phyloP scores from a whole-genome alignment of 2,113 vertebrate genomes.

The Stigmatopora argus region DNA sequence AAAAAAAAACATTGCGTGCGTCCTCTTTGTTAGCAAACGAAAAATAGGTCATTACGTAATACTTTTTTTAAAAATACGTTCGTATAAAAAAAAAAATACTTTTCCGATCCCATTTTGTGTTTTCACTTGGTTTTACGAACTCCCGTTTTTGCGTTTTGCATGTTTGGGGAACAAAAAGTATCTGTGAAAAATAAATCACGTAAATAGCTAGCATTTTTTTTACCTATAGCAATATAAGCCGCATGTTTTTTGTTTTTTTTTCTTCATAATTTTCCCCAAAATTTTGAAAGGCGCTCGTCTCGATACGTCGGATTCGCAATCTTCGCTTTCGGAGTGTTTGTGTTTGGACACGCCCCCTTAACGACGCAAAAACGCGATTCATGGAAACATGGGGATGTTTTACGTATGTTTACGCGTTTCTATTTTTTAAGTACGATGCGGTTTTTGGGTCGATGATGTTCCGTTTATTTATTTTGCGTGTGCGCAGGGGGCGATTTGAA shows the following conservation, averaged over 20 bases:
- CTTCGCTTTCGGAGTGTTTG: not conserved
- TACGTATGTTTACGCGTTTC: too few species aligned
- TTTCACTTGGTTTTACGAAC: not conserved
- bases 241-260: too few species aligned
- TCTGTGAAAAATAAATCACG: not conserved
- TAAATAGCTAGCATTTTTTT: not conserved
- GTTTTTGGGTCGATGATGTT: not conserved
- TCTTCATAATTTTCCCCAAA: too few species aligned
- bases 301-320: not conserved
- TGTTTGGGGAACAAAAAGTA: not conserved
- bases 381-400: too few species aligned
- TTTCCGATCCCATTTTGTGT: not conserved
- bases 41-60: conserved; percentile 38
- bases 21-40: conserved; percentile 41
- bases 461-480: not conserved
- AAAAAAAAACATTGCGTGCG: conserved; percentile 28
- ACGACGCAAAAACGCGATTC: too few species aligned
- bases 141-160: conserved; percentile 11
- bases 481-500: not conserved
- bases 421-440: not conserved
- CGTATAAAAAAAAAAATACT: not conserved
- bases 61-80: not conserved
- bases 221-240: not conserved
- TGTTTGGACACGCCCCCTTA: not conserved
- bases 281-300: too few species aligned